These are phyloP conservation scores for Apeira syringaria DNA, from an alignment of 2,888 invertebrate genomes.

Conservation along the genomic window DNA sequence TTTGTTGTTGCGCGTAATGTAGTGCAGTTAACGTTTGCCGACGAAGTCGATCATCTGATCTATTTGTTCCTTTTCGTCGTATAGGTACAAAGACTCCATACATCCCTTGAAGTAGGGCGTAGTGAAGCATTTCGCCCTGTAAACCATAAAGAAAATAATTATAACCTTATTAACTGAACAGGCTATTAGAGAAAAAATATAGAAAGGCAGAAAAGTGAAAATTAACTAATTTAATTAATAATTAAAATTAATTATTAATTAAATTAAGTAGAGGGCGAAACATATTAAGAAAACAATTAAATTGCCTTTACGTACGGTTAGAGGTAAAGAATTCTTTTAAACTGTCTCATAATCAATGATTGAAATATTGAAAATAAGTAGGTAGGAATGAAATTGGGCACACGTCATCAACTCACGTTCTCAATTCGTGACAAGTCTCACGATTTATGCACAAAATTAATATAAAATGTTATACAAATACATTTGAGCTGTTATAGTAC, in stretches of 20 bases:
- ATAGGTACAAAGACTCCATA: conserved; percentile 90
- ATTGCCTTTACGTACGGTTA: no score
- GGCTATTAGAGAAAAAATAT: no score
- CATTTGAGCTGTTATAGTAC: neutral
- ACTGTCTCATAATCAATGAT: no score
- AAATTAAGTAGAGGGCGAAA: no score
- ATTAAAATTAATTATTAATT: no score
- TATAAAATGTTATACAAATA: conserved; percentile 14
- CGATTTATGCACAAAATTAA: conserved; percentile 7
- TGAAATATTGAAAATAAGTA: no score
- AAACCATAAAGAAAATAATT: conserved; percentile 45
- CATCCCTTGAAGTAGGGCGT: conserved; percentile 92
- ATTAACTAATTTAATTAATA: no score
- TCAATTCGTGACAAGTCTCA: conserved; percentile 9
- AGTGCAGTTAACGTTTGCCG: conserved; percentile 83
- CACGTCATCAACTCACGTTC: conserved; percentile 4
- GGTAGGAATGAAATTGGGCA: no score
- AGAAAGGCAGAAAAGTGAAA: no score
- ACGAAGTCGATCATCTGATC: conserved; percentile 91
- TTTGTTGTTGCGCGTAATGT: conserved; percentile 51
- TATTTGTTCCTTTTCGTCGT: conserved; percentile 90
- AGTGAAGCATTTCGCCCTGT: conserved; percentile 91
- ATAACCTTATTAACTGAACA: neutral
- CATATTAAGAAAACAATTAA: no score
- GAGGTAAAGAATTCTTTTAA: no score